phyloP scores from a whole-genome alignment of 2,888 invertebrate species.

The Drosophila mulleri region DNA sequence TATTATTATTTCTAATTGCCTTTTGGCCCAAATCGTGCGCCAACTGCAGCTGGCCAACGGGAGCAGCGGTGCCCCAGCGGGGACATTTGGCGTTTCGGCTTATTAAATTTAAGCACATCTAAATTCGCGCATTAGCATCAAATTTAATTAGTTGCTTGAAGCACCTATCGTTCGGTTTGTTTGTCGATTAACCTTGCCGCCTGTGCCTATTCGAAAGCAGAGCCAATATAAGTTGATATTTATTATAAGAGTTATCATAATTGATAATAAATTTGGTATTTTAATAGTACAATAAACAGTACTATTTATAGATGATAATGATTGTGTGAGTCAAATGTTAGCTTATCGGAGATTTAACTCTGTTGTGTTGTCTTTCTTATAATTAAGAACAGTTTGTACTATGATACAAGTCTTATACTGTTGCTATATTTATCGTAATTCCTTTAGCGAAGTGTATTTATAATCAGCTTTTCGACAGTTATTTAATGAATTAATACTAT shows the following conservation, averaged over 20 bases:
- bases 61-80: background rate
- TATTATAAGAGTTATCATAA: background rate
- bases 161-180: background rate
- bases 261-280: too few relatives aligned
- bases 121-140: constrained; percentile 57
- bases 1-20: constrained; percentile 75
- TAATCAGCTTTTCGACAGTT: too few relatives aligned
- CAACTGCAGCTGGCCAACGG: constrained; percentile 32
- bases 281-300: background rate
- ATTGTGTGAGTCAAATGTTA: background rate
- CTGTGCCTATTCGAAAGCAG: background rate
- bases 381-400: background rate
- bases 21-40: constrained; percentile 22
- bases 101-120: constrained; percentile 49
- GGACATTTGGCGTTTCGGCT: constrained; percentile 19
- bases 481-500: too few relatives aligned
- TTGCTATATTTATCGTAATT: background rate
- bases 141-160: constrained; percentile 45
- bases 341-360: accelerated
- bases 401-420: background rate
- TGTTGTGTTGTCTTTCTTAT: background rate
- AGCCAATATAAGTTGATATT: background rate
- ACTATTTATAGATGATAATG: background rate
- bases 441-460: too few relatives aligned
- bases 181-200: constrained; percentile 14